Conservation (phyloP, 2,113 vertebrate species). For the Speoplatyrhinus poulsoni region DNA sequence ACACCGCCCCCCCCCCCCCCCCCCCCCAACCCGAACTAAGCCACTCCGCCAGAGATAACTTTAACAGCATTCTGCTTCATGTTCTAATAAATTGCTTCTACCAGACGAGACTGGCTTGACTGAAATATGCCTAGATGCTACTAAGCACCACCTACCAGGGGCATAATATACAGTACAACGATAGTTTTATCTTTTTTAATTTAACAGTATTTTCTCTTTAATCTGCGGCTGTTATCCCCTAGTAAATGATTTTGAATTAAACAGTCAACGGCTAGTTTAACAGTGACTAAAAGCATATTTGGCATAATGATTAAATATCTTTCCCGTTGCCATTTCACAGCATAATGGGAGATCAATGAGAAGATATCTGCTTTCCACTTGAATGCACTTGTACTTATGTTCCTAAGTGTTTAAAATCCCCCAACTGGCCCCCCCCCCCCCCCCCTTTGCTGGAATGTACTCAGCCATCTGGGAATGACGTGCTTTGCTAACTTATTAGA, state of each 20-base stretch:
- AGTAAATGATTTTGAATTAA: constrained; percentile 28
- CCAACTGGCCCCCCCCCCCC: not conserved
- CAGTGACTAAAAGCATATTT: constrained; percentile 81
- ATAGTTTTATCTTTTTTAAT: constrained; percentile 32
- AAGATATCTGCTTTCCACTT: constrained; percentile 51
- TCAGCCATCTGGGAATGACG: constrained; percentile 68
- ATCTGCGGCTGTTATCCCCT: constrained; percentile 22
- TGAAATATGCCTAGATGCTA: constrained; percentile 1
- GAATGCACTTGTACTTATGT: constrained; percentile 35
- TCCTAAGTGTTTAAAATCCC: constrained; percentile 64
- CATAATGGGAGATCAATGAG: constrained; percentile 59
- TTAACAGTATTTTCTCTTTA: constrained; percentile 26
- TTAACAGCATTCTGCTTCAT: not conserved
- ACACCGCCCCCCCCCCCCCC: too few species aligned
- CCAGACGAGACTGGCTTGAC: too few species aligned
- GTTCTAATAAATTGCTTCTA: too few species aligned
- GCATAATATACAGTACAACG: not conserved
- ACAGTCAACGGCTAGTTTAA: constrained; percentile 25
- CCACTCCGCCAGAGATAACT: too few species aligned
- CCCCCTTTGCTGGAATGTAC: constrained; percentile 60
- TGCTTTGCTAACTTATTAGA: constrained; percentile 57
- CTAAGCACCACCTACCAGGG: constrained; percentile 9
- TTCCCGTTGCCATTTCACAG: constrained; percentile 67
- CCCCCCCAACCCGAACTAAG: too few species aligned
- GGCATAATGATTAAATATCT: constrained; percentile 71